Evolutionary conservation across 2,113 vertebrate genomes (phyloP), one percentile per base, ranked within the genome.

Genomic region (Percopsis transmontana): DNA sequence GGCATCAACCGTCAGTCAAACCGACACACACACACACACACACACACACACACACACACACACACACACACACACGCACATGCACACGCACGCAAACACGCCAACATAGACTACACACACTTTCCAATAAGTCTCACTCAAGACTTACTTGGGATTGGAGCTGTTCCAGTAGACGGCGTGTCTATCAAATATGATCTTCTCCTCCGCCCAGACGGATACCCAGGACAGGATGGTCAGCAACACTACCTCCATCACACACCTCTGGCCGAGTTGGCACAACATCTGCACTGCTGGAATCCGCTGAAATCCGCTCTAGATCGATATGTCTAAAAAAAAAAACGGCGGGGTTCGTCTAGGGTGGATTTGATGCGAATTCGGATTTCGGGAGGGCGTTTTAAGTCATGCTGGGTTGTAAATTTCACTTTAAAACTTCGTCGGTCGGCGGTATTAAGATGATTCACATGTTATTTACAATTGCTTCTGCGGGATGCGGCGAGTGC

Each of bases 131-230:
- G 50, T 62, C 21, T 9, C 2, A 45, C n/a, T n/a, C n/a, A 14
- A 14, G 47, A 87, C 90, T 87, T 70, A 93, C 92, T 91, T 93
- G 87, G 90, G 86, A 61, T 93, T 93, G 62, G 92, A 91, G 84
- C 91, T 93, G 90, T 93, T 93, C 92, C 92, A 93, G 87, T 92
- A 93, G 71, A 93, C 92, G 12, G 90, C 79, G 66, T 93, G 91
- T 83, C 91, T 84, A 80, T 93, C 92, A 58, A 92, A 91, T 54
- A 91, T 86, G 83, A 93, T 90, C 88, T 90, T 91, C 85, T 93
- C 92, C 77, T 93, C 92, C 39, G 90, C 85, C 87, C 90, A 89
- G 62, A 89, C 91, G 60, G 82, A 89, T 51, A 87, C 81, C 87
- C 87, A 90, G 72, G 86, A 91, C 85, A 91, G 79, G 68, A 89